Conservation (phyloP, 2,888 invertebrate species). For the Melanotus villosus region DNA sequence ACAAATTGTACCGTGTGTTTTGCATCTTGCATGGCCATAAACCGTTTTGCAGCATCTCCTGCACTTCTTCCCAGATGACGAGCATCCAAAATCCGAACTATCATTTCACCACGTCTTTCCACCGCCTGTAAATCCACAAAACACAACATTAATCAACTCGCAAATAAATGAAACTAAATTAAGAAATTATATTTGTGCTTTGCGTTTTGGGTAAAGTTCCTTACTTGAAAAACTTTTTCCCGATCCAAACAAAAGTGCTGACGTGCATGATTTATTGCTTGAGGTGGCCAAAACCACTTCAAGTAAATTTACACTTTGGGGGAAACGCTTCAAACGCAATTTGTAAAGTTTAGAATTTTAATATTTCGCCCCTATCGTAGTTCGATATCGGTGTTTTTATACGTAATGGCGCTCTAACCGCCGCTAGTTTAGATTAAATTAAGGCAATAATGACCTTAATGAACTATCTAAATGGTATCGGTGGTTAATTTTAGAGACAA, state of each 20-base stretch:
- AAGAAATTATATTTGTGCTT: not conserved
- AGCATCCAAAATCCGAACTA: slow-evolving; percentile 91
- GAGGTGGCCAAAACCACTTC: slow-evolving; percentile 7
- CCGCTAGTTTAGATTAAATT: too few relatives aligned
- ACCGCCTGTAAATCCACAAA: slow-evolving; percentile 72
- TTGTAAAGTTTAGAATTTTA: slow-evolving; percentile 2
- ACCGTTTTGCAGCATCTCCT: slow-evolving; percentile 89
- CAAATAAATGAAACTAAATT: not conserved
- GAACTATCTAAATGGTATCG: not conserved
- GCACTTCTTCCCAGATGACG: slow-evolving; percentile 90
- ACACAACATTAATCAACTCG: slow-evolving; percentile 6
- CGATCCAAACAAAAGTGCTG: not conserved
- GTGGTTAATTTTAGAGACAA: not conserved
- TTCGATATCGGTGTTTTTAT: too few relatives aligned
- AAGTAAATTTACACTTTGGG: slow-evolving; percentile 3
- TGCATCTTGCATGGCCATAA: slow-evolving; percentile 83
- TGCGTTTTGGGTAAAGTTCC: slow-evolving; percentile 2
- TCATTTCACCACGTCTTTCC: slow-evolving; percentile 95
- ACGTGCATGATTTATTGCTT: slow-evolving; percentile 16
- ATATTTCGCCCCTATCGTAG: too few relatives aligned
- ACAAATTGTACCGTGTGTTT: slow-evolving; percentile 86
- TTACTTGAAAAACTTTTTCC: not conserved
- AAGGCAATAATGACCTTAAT: too few relatives aligned
- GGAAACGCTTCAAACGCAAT: not conserved
- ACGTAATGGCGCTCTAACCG: too few relatives aligned